Conservation (phyloP, 2,888 invertebrate species). For the Drosophila nigricruria region DNA sequence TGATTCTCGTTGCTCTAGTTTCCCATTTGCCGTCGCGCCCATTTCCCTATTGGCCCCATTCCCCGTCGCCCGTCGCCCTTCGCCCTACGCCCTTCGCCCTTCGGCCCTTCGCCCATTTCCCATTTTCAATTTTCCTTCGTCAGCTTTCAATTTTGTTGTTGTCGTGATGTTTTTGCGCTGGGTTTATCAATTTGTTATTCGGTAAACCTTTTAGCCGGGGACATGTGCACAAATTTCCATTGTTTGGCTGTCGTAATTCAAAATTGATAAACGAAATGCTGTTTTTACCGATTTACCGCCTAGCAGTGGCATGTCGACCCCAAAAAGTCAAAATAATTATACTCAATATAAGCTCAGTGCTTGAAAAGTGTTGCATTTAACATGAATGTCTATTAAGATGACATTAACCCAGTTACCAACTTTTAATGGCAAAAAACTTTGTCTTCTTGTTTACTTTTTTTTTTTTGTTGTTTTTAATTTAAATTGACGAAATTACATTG, state of each 20-base stretch:
- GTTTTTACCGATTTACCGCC: not conserved
- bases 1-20: conserved; percentile 22
- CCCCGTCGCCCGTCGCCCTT: not conserved
- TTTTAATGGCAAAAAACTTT: conserved; percentile 2
- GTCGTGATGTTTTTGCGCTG: conserved; percentile 12
- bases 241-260: conserved; percentile 38
- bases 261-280: conserved; percentile 21
- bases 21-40: not conserved
- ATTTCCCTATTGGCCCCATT: no score
- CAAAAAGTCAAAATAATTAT: conserved; percentile 5
- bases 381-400: conserved; percentile 11
- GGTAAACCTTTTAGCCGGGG: conserved; percentile 26
- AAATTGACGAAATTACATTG: not conserved
- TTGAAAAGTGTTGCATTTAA: not conserved
- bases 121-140: conserved; percentile 4
- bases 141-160: conserved; percentile 2
- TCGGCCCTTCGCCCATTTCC: not conserved
- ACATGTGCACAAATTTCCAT: conserved; percentile 60
- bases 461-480: not conserved
- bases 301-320: conserved; percentile 1
- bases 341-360: not conserved
- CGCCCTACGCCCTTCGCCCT: not conserved
- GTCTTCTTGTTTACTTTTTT: no score
- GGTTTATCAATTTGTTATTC: conserved; percentile 51
- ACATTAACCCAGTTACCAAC: conserved; percentile 23